Percentiles rank a stretch among this genome's conserved stretches.
phyloP scores from a whole-genome alignment of 2,113 vertebrate species.

The Typhlomys cinereus region DNA sequence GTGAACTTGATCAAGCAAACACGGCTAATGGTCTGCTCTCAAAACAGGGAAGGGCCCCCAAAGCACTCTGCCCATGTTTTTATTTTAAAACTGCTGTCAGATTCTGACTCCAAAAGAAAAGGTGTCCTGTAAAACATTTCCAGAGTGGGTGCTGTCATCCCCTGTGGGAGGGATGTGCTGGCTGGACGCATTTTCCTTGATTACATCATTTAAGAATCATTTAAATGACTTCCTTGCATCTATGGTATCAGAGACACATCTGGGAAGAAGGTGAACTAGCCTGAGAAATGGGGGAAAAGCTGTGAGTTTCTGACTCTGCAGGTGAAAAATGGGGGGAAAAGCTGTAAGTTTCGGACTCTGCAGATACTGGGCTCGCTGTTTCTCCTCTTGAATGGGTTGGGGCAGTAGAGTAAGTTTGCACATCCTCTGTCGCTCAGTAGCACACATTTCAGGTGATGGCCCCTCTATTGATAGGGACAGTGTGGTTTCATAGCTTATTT shows the following conservation, averaged over 20 bases:
- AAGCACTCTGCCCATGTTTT: slow-evolving; percentile 58
- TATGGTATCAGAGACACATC: slow-evolving; percentile 59
- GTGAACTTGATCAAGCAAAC: background rate
- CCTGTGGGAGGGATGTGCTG: slow-evolving; percentile 47
- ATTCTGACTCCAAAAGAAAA: slow-evolving; percentile 59
- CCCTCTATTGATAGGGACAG: slow-evolving; percentile 51
- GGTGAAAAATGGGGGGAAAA: too few species aligned
- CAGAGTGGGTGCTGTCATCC: slow-evolving; percentile 69
- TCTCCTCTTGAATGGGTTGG: background rate
- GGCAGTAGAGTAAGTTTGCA: slow-evolving; percentile 6
- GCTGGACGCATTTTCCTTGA: slow-evolving; percentile 65
- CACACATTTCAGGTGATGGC: slow-evolving; percentile 47
- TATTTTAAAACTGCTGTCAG: slow-evolving; percentile 64
- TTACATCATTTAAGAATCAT: slow-evolving; percentile 77
- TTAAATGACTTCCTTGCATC: slow-evolving; percentile 71
- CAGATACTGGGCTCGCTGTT: background rate
- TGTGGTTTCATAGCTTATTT: slow-evolving; percentile 78
- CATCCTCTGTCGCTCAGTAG: slow-evolving; percentile 34
- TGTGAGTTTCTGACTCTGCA: too few species aligned
- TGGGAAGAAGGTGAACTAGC: slow-evolving; percentile 48
- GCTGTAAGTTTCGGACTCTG: background rate
- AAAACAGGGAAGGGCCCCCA: slow-evolving; percentile 15
- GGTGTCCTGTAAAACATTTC: slow-evolving; percentile 65
- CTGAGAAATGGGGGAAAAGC: background rate
- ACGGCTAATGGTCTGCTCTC: background rate